Percentiles rank a stretch among this genome's conserved stretches.
Conservation (phyloP, 2,113 vertebrate genomes). For the Callopanchax toddi region DNA sequence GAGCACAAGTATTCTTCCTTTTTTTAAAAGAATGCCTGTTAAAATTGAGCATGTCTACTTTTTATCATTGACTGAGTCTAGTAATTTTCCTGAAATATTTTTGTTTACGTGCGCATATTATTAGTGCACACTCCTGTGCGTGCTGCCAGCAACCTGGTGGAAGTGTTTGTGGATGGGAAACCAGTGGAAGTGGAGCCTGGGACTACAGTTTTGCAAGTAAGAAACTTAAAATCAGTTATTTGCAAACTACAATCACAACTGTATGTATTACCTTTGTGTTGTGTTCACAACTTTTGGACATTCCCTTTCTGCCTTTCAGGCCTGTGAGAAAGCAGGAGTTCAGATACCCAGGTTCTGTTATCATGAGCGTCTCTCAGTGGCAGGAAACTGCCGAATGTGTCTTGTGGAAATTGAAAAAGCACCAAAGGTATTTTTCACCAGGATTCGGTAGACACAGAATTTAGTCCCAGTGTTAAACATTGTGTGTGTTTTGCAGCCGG, state of each 20-base stretch:
- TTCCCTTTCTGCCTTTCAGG: constrained; percentile 71
- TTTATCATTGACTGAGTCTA: too few species aligned
- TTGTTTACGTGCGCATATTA: neutral
- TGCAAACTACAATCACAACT: neutral
- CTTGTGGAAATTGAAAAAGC: constrained; percentile 98
- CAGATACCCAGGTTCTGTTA: constrained; percentile 99
- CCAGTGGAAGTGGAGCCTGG: constrained; percentile 91
- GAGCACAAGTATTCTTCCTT: too few species aligned
- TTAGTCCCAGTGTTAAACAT: accelerated
- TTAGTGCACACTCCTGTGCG: constrained; percentile 83
- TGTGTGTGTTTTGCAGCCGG: constrained; percentile 80
- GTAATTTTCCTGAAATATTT: neutral
- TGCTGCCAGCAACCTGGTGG: constrained; percentile 90
- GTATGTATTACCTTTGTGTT: neutral
- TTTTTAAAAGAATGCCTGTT: too few species aligned
- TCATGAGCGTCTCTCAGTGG: constrained; percentile 95
- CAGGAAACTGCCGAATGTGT: constrained; percentile 99
- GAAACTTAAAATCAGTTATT: neutral
- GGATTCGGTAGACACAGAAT: neutral
- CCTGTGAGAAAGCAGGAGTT: constrained; percentile 94
- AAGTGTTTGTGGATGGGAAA: constrained; percentile 97
- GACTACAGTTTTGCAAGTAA: constrained; percentile 96
- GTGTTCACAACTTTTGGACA: neutral
- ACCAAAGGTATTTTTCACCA: constrained; percentile 86
- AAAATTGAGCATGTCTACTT: too few species aligned